These are phyloP conservation scores for Callorhinus ursinus DNA, from an alignment of 2,113 vertebrate species.

Conservation along the genomic window DNA sequence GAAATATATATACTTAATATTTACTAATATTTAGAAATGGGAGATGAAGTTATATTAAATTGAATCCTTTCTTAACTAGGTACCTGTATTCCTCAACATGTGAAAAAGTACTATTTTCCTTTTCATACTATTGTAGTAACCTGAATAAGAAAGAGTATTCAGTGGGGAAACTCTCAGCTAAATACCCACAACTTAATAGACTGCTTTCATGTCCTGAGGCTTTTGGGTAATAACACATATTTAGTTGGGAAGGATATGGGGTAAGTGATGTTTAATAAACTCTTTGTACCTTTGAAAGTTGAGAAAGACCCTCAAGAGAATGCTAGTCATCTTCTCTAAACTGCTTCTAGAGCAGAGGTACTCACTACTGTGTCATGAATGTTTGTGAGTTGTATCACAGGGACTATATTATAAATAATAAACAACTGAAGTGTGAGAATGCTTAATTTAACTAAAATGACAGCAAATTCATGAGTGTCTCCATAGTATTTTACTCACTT, in stretches of 20 bases:
- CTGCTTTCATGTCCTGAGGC: not conserved
- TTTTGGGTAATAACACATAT: not conserved
- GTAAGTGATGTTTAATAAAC: not conserved
- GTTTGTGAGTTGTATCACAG: not conserved
- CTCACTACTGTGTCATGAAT: not conserved
- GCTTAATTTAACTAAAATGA: slow-evolving; percentile 23
- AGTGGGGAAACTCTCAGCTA: not conserved
- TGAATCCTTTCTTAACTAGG: not conserved
- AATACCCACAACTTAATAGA: not conserved
- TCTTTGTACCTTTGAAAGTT: not conserved
- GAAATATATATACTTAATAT: not conserved
- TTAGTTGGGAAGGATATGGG: not conserved
- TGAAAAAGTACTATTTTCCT: not conserved
- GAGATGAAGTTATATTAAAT: not conserved
- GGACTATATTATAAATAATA: not conserved
- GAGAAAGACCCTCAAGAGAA: not conserved
- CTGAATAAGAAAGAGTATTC: not conserved
- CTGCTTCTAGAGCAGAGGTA: not conserved
- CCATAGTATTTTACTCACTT: not conserved
- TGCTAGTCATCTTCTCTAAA: not conserved
- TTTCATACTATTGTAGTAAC: not conserved
- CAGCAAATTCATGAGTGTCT: not conserved
- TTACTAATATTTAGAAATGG: not conserved
- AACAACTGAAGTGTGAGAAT: not conserved
- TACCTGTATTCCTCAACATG: not conserved